Evolutionary conservation across 2,797 vertebrate species (phyloP), one percentile per base, ranked within the genome.

Genomic region (Dipus sagitta): DNA sequence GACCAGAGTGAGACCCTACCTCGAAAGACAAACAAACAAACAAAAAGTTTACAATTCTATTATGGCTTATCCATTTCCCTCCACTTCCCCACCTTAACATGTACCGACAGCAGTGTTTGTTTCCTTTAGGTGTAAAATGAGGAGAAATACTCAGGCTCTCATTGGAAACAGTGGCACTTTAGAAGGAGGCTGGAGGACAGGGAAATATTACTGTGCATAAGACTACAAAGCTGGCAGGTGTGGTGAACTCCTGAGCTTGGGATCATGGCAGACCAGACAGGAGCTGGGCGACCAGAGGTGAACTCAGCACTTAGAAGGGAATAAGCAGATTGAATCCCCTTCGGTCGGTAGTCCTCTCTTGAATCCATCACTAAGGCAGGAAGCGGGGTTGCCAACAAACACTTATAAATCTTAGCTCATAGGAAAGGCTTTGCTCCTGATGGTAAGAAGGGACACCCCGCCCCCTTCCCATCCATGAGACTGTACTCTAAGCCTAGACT

Each of bases 41-140:
- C 38, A 38, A 38, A 34, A 65, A 62, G 21, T 71, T 94, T 94
- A 91, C 86, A 93, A 86, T 83, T 75, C 30, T 93, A 26, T 13
- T 21, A 42, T 42, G 17, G 15, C 30, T 96, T 75, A 28, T 75
- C 65, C 26, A 71, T 74, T 47, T 47, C 47, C 47, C 17, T 58
- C 54, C 54, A 17, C 89, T 91, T 86, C 26, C 26, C 30, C 8
- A 88, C 12, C 6, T 82, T 83, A 84, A 38, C 21, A 62, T 14
- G 47, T 30, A 23, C n/a, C 62, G 79, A 60, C 0, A 52, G 70
- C 3, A 75, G 6, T 68, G 10, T 84, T 92, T 1, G 2, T 77
- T 93, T 80, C 34, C 28, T 93, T 91, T 68, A 68, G 62, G 38
- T 82, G 5, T 52, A 79, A 84, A 89, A 81, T 60, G 21, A 89